A percentile compares a stretch with the other conserved stretches of the same genome.
phyloP scores from a whole-genome alignment of 2,797 vertebrate species.

The Gymnopithys bicolor region DNA sequence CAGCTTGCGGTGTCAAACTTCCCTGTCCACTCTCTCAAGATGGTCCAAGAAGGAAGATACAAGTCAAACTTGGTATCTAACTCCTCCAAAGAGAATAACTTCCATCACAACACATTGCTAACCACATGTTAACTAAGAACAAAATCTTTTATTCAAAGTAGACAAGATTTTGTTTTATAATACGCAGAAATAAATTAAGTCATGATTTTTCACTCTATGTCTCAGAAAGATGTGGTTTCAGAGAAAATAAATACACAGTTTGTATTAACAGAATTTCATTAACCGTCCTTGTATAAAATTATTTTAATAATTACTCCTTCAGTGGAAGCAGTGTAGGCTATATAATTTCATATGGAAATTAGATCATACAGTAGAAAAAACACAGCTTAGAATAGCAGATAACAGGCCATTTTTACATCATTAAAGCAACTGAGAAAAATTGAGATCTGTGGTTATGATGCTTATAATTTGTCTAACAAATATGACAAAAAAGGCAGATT shows the following conservation, averaged over 20 bases:
- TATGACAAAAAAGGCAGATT: neutral
- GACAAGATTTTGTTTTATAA: neutral
- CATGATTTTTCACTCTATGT: neutral
- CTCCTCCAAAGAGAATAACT: neutral
- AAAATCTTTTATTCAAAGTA: neutral
- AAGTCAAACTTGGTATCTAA: neutral
- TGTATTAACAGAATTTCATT: neutral
- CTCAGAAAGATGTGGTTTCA: neutral
- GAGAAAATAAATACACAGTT: neutral
- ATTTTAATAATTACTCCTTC: neutral
- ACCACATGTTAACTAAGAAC: neutral
- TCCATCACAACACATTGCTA: neutral
- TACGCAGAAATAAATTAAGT: neutral
- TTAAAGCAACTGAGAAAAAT: neutral
- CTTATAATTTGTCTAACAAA: neutral
- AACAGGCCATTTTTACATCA: neutral
- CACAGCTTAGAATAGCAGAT: neutral
- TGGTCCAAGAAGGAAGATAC: neutral
- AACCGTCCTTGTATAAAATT: neutral
- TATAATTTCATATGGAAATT: neutral
- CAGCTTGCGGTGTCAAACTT: neutral
- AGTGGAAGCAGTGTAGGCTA: neutral
- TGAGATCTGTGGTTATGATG: too few species aligned
- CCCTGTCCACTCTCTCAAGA: neutral
- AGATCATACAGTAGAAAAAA: neutral